These are phyloP conservation scores for Sclerurus mexicanus DNA, from an alignment of 2,113 vertebrate species.

Conservation along the genomic window DNA sequence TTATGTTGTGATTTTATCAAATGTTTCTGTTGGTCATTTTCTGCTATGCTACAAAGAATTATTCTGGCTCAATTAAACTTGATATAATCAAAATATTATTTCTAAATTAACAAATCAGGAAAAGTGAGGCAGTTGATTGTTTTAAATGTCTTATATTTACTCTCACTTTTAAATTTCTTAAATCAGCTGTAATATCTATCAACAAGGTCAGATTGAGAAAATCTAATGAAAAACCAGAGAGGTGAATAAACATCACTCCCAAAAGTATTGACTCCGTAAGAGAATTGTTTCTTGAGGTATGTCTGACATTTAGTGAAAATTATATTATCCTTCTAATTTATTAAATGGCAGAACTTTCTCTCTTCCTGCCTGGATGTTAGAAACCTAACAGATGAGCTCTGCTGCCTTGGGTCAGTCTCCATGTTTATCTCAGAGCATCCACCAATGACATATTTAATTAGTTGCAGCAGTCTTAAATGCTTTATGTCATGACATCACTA, in stretches of 20 bases:
- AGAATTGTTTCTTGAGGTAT: neutral
- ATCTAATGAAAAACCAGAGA: neutral
- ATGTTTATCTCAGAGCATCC: neutral
- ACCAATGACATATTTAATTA: neutral
- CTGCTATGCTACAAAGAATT: neutral
- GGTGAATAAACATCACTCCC: neutral
- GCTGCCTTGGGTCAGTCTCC: neutral
- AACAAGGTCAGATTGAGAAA: neutral
- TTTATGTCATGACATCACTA: conserved; percentile 18
- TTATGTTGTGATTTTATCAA: neutral
- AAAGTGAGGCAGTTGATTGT: neutral
- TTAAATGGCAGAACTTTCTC: neutral
- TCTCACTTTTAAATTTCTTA: neutral
- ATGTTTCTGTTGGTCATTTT: neutral
- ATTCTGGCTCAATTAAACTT: neutral
- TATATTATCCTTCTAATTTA: conserved; percentile 1
- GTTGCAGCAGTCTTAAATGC: neutral
- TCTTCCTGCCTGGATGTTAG: neutral
- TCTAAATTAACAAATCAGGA: neutral
- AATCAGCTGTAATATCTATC: neutral
- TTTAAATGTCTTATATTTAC: neutral
- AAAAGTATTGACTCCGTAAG: neutral
- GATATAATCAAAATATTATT: neutral
- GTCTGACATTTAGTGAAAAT: conserved; percentile 31
- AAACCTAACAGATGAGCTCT: neutral